Evolutionary conservation across 2,113 vertebrate species (phyloP).

Genomic region (Puffinus mauretanicus): DNA sequence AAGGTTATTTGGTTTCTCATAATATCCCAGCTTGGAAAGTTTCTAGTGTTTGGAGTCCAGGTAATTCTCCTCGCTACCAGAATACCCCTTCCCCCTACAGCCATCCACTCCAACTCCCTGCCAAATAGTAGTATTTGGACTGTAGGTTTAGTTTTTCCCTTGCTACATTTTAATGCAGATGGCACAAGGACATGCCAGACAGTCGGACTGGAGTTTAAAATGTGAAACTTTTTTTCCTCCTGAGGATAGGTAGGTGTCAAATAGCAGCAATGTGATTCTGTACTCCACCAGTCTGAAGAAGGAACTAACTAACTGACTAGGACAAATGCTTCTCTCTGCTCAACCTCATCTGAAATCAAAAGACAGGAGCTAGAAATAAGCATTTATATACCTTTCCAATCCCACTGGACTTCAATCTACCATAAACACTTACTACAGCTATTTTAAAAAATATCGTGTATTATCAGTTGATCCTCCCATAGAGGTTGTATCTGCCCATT

Average conservation of each 20-base stretch:
- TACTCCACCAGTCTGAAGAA: background rate
- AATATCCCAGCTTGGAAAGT: background rate
- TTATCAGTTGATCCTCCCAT: background rate
- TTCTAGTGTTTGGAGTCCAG: background rate
- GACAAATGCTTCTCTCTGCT: background rate
- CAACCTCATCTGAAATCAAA: background rate
- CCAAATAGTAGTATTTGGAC: background rate
- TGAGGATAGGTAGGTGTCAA: background rate
- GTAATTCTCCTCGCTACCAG: background rate
- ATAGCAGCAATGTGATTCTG: background rate
- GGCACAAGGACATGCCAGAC: background rate
- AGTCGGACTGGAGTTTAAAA: background rate
- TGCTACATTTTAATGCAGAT: background rate
- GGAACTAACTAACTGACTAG: background rate
- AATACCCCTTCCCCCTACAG: background rate
- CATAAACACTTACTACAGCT: background rate
- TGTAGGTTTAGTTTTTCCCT: background rate
- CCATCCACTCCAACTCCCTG: background rate
- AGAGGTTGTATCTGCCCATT: conserved; percentile 12
- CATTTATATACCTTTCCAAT: background rate
- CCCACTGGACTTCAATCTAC: background rate
- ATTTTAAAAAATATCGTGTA: background rate
- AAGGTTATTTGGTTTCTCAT: background rate
- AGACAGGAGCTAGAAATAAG: conserved; percentile 9
- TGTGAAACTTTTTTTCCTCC: background rate